These are phyloP conservation scores for Leptinotarsa defecta DNA, from an alignment of 1,140 invertebrate genomes.

Conservation along the genomic window DNA sequence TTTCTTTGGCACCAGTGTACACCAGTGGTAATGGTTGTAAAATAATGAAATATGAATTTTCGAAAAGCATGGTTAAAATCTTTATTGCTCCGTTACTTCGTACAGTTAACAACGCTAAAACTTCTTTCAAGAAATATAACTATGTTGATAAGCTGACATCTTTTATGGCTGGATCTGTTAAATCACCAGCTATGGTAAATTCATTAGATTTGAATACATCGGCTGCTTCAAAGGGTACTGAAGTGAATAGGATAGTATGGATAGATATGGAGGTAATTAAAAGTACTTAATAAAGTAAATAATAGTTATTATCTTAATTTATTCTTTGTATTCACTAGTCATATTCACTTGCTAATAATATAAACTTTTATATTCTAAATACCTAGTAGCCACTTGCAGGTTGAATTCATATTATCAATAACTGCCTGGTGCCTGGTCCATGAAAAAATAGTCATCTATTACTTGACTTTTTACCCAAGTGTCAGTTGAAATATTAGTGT, in stretches of 20 bases:
- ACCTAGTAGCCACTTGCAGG: not conserved
- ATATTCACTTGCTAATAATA: conserved; percentile 1
- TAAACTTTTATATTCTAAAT: conserved; percentile 8
- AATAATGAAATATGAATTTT: too few relatives aligned
- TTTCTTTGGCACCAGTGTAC: too few relatives aligned
- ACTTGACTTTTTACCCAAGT: too few relatives aligned
- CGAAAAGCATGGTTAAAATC: not conserved
- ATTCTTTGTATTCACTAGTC: not conserved
- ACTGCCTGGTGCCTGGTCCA: not conserved
- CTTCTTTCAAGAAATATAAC: not conserved
- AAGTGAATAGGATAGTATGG: conserved; percentile 53
- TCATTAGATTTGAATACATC: not conserved
- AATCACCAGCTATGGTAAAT: not conserved
- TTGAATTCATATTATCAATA: not conserved
- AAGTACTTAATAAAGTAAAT: conserved; percentile 11
- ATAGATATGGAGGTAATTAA: conserved; percentile 53
- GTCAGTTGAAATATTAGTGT: too few relatives aligned
- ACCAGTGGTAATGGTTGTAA: too few relatives aligned
- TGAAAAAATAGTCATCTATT: too few relatives aligned
- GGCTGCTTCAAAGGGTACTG: conserved; percentile 38
- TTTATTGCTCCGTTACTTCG: not conserved
- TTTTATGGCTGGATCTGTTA: not conserved
- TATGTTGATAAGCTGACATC: not conserved
- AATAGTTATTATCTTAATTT: not conserved
- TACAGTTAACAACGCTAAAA: not conserved